These are phyloP conservation scores for Eucidaris tribuloides DNA, from an alignment of 35 echinoderm and acorn worm genomes.

Conservation along the genomic window DNA sequence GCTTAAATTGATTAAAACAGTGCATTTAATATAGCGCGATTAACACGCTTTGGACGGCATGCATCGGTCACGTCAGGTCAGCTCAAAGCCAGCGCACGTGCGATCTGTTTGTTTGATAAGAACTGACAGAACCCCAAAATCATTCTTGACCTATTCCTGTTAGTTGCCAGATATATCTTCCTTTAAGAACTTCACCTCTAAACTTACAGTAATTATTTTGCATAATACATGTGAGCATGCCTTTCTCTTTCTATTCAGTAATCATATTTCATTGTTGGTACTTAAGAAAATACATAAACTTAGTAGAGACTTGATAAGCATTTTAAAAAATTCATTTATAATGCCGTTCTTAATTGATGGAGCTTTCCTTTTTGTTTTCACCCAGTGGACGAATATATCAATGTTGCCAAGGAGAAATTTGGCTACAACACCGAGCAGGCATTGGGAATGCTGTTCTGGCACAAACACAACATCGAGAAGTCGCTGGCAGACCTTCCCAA, in stretches of 20 bases:
- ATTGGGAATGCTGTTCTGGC: constrained; percentile 97
- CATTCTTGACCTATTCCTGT: too few relatives aligned
- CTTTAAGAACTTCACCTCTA: too few relatives aligned
- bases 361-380: background rate
- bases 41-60: too few relatives aligned
- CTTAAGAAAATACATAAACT: background rate
- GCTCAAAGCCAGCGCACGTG: too few relatives aligned
- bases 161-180: too few relatives aligned
- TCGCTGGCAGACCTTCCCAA: constrained; percentile 82
- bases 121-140: too few relatives aligned
- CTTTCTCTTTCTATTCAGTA: background rate
- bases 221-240: background rate
- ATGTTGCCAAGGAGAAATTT: constrained; percentile 93
- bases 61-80: too few relatives aligned
- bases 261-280: background rate
- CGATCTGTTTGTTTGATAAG: too few relatives aligned
- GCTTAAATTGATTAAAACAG: too few relatives aligned
- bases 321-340: background rate
- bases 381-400: constrained; percentile 97
- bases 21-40: too few relatives aligned
- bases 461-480: constrained; percentile 85
- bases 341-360: background rate
- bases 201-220: background rate
- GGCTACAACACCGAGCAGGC: constrained; percentile 99
- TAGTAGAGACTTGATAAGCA: background rate